Base-by-base conservation (phyloP, 2,797 vertebrate genomes). In the Cottoperca gobio region DNA sequence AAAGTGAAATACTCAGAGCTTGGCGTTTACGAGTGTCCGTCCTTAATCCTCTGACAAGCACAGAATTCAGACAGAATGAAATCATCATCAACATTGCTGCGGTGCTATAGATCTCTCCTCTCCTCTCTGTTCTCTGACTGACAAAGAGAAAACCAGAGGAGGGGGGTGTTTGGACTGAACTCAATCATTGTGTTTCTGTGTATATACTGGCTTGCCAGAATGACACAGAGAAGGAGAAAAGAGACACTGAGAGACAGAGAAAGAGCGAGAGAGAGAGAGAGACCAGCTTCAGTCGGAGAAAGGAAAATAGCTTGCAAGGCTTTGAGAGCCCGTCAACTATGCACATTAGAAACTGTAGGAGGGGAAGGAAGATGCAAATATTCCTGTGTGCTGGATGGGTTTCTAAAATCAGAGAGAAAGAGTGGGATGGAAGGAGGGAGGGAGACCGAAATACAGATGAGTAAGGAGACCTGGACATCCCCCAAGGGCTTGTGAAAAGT, bases 1-100 rank as follows among this genome's bases (percentile, higher is more conserved):
- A 55, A 81, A 81, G 77, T 86, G 86, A 88, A 84, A 81, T 87
- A 89, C 52, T 33, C 58, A 26, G 71, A 58, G 73, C 59, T 72
- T 73, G 89, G 86, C 76, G 31, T 93, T 94, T 91, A 91, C 68
- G 59, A 89, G 85, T 79, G 82, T 83, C 81, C 42, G 61, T 83
- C 86, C 80, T 93, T 74, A 90, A 89, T 89, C 85, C 78, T 81
- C n/a, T 90, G 91, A 90, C 86, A 79, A 76, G 73, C 49, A 62
- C 65, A 88, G 89, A 88, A 87, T 88, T 88, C 79, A 86, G 86
- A 88, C 67, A 68, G 83, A 90, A 84, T 88, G 75, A 88, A 89
- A 88, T 88, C 71, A 86, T 88, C 87, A 88, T 91, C 88, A 92
- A 77, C 81, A 77, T 77, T 74, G 84, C 78, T 33, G 58, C 59